Base-by-base conservation (phyloP, 2,888 invertebrate species). In the Aricia artaxerxes region DNA sequence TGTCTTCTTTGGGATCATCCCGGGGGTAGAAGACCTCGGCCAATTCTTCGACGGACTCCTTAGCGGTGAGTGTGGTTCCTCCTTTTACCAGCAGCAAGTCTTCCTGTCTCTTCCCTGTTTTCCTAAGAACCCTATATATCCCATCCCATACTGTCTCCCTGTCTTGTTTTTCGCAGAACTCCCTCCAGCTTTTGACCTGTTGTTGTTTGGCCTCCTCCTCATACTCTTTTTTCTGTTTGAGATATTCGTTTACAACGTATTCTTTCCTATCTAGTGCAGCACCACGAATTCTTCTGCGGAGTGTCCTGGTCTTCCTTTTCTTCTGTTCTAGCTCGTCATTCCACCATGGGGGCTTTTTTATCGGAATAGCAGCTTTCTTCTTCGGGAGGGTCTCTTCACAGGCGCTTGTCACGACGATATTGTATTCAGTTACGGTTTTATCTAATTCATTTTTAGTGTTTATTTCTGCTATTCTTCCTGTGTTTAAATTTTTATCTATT, bases 101-200 rank as follows among this genome's bases (percentile, higher is more conserved):
- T 9, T 77, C 77, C n/a, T 75, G 49, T 60, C 80, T 78, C 53
- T 44, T 75, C 0, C 53, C 57, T 0, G 80, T 77, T 57, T 69
- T 72, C 0, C 79, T 61, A 5, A 82, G 78, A 0, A 82, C 80
- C 31, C 81, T 81, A 31, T 82, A 83, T 2, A 84, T 82, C 2
- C 82, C 82, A 16, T 83, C 82, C 83, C 83, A 84, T 16, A 83
- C 40, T 5, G 81, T 80, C 24, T 84, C 83, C 7, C 75, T 80
- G 0, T 82, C 81, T 38, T 84, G 83, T n/a, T 44, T 82, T 1
- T 40, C n/a, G 49, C 84, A 85, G 61, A 83, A 84, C 1, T 79
- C 69, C 72, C 82, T 84, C 84, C 83, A 84, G 11, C 80, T 5
- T n/a, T 24, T 61, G n/a, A 24, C 7, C 24, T 60, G 60, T n/a